Conservation (phyloP, 1,140 invertebrate genomes). For the Coptotermes formosanus region DNA sequence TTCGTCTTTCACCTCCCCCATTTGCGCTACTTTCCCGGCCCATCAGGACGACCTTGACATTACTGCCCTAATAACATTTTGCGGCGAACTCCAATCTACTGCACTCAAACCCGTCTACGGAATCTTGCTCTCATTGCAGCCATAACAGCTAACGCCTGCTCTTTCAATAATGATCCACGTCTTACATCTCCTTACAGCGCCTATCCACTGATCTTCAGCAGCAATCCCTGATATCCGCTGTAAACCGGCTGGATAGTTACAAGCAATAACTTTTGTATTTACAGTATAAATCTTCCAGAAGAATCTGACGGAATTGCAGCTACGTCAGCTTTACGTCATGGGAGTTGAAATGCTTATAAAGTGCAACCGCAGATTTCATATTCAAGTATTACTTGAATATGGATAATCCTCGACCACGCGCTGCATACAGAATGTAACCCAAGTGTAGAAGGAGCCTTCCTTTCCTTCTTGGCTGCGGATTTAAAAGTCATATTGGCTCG, state of each 20-base stretch:
- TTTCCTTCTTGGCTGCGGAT: neutral
- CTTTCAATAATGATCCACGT: too few relatives aligned
- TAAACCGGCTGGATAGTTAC: neutral
- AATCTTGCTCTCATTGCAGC: too few relatives aligned
- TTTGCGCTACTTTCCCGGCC: too few relatives aligned
- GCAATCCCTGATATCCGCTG: neutral
- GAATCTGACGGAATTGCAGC: neutral
- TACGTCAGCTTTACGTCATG: neutral
- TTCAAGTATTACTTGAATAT: slow-evolving; percentile 7
- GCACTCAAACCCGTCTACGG: too few relatives aligned
- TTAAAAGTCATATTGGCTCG: slow-evolving; percentile 6
- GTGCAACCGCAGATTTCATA: neutral
- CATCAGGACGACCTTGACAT: too few relatives aligned
- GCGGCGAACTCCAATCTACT: too few relatives aligned
- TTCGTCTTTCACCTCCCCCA: too few relatives aligned
- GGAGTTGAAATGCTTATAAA: neutral
- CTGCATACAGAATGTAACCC: slow-evolving; percentile 4
- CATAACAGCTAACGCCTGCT: too few relatives aligned
- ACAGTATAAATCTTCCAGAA: neutral
- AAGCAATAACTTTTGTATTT: slow-evolving; percentile 8
- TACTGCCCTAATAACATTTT: too few relatives aligned
- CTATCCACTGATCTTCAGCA: neutral
- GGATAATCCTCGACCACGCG: neutral
- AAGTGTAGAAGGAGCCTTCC: neutral
- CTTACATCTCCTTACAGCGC: neutral